Percentiles rank a stretch among this genome's conserved stretches.
Evolutionary conservation across 2,113 vertebrate genomes (phyloP).

Genomic region (Echinops telfairi): DNA sequence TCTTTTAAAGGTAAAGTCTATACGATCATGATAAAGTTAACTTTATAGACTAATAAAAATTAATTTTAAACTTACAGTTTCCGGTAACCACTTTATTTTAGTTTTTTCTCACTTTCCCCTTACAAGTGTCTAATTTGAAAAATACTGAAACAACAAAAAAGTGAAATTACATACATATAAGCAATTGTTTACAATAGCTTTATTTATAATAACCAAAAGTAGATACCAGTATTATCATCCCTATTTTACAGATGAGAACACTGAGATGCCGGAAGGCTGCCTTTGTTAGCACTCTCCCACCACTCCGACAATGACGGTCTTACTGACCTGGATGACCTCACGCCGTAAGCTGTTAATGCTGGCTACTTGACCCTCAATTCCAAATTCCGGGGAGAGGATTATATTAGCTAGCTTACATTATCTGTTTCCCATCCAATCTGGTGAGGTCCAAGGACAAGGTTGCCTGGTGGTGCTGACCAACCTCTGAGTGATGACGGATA

Average conservation of each 20-base stretch:
- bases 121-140: background rate
- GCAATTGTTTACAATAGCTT: background rate
- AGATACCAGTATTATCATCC: background rate
- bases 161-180: background rate
- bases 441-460: background rate
- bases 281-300: background rate
- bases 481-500: background rate
- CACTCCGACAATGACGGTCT: background rate
- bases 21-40: constrained; percentile 8
- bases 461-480: background rate
- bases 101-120: background rate
- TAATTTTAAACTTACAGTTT: constrained; percentile 28
- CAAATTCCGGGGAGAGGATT: background rate
- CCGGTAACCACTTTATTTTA: background rate
- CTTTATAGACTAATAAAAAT: background rate
- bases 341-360: background rate
- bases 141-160: background rate
- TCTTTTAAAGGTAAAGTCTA: background rate
- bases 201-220: background rate
- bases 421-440: background rate
- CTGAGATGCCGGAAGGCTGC: background rate
- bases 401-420: background rate
- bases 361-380: background rate
- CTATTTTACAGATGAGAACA: background rate
- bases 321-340: background rate